These are phyloP conservation scores for Xenopus petersii DNA, from an alignment of 2,797 vertebrate species.

Conservation along the genomic window DNA sequence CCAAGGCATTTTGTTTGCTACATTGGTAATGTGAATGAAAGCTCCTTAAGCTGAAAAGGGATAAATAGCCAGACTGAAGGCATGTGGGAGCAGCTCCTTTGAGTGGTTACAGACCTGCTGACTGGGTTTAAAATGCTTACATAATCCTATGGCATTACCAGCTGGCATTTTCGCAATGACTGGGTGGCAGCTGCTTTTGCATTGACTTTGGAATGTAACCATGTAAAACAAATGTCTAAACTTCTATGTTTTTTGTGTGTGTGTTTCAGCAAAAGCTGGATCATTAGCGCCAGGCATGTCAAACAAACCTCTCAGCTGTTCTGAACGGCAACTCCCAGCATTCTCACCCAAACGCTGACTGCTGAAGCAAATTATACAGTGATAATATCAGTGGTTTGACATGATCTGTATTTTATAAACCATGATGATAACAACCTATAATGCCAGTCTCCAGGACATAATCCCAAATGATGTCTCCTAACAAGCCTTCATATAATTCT, in stretches of 20 bases:
- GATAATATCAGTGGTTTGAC: too few species aligned
- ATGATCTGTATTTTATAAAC: too few species aligned
- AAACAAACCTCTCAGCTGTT: too few species aligned
- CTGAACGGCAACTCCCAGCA: too few species aligned
- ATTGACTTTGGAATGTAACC: conserved; percentile 50
- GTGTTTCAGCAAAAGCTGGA: not conserved
- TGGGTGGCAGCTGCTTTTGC: conserved; percentile 46
- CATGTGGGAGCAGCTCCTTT: conserved; percentile 52
- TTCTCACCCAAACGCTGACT: too few species aligned
- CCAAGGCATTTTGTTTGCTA: conserved; percentile 30
- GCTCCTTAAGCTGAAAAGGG: conserved; percentile 40
- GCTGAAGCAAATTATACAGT: too few species aligned
- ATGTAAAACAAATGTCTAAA: conserved; percentile 43
- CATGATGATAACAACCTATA: too few species aligned
- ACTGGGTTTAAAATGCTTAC: conserved; percentile 53
- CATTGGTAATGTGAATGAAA: conserved; percentile 22
- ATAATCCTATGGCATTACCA: conserved; percentile 54
- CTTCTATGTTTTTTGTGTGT: conserved; percentile 7
- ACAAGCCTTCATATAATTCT: too few species aligned
- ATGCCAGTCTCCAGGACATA: too few species aligned
- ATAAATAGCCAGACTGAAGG: conserved; percentile 45
- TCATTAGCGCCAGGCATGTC: not conserved
- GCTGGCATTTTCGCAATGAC: conserved; percentile 51
- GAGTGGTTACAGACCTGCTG: conserved; percentile 47
- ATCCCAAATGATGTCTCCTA: too few species aligned